A percentile compares a stretch with the other conserved stretches of the same genome.
phyloP scores from a whole-genome alignment of 2,113 vertebrate genomes.

The Antechinus flavipes region DNA sequence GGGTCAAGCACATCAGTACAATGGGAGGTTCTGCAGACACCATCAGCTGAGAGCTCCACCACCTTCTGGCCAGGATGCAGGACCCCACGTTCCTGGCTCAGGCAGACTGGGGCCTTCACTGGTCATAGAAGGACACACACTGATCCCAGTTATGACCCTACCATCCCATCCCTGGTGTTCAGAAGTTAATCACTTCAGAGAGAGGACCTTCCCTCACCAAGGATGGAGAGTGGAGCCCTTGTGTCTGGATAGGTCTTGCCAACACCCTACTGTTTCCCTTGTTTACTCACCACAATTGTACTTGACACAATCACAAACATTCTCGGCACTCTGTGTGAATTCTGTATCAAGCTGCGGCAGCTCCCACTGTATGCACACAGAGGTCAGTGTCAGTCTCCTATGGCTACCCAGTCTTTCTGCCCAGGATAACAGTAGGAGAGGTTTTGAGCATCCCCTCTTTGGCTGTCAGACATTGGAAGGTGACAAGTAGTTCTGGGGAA shows the following conservation, averaged over 20 bases:
- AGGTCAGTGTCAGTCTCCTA: constrained; percentile 22
- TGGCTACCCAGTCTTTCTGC: background rate
- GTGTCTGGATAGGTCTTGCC: background rate
- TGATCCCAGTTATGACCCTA: background rate
- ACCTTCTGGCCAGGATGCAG: constrained; percentile 94
- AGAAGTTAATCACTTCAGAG: background rate
- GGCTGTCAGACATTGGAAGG: background rate
- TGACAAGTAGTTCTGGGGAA: background rate
- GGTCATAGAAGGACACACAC: background rate
- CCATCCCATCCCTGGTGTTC: background rate
- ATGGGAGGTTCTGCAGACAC: constrained; percentile 89
- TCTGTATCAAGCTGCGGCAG: constrained; percentile 90
- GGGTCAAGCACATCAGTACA: constrained; percentile 90
- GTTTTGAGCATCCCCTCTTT: background rate
- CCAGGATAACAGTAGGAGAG: background rate
- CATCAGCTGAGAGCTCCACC: constrained; percentile 88
- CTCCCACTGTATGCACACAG: constrained; percentile 88
- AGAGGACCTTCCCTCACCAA: background rate
- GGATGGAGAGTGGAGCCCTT: background rate
- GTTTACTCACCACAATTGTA: constrained; percentile 92
- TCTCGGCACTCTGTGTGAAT: constrained; percentile 88
- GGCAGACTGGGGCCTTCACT: constrained; percentile 95
- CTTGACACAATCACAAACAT: constrained; percentile 92
- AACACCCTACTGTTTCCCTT: background rate
- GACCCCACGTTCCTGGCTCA: constrained; percentile 90